Percentiles rank a stretch among this genome's conserved stretches.
These are phyloP conservation scores for Cyrtorhinus lividipennis DNA, from an alignment of 1,140 invertebrate genomes.

Conservation along the genomic window DNA sequence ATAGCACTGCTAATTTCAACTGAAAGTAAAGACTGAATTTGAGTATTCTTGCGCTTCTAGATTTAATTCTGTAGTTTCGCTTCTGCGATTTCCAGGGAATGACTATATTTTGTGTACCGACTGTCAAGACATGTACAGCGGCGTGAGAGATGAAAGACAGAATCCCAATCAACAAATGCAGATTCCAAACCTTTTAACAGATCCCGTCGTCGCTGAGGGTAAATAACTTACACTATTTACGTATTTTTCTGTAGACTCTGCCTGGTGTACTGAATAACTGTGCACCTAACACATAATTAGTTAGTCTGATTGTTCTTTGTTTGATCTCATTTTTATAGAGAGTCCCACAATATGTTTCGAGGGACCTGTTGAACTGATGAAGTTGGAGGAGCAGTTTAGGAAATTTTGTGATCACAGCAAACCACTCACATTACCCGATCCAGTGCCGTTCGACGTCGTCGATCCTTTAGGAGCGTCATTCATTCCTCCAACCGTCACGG, in stretches of 20 bases:
- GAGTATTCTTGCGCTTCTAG: too few species aligned
- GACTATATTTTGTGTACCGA: slow-evolving; percentile 23
- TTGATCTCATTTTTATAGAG: slow-evolving; percentile 10
- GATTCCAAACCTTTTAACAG: slow-evolving; percentile 15
- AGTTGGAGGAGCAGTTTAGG: slow-evolving; percentile 16
- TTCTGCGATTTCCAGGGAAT: slow-evolving; percentile 20
- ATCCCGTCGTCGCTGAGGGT: neutral
- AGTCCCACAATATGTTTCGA: slow-evolving; percentile 14
- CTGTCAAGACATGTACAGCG: slow-evolving; percentile 22
- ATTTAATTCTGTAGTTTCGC: neutral
- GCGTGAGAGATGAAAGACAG: slow-evolving; percentile 16
- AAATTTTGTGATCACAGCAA: slow-evolving; percentile 12
- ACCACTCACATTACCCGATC: slow-evolving; percentile 11
- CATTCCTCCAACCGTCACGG: slow-evolving; percentile 28
- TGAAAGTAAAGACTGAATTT: too few species aligned
- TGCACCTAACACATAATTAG: too few species aligned
- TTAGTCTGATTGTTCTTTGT: too few species aligned
- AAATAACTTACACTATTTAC: neutral
- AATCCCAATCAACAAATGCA: slow-evolving; percentile 2
- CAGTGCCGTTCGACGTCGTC: slow-evolving; percentile 24
- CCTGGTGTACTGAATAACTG: too few species aligned
- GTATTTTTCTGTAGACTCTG: neutral
- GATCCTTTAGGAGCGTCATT: slow-evolving; percentile 40
- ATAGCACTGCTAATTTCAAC: too few species aligned
- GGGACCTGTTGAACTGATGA: slow-evolving; percentile 4